Conservation (phyloP, 30 jellyfish, hydroid and myxozoan species). For the Cassiopea xamachana region DNA sequence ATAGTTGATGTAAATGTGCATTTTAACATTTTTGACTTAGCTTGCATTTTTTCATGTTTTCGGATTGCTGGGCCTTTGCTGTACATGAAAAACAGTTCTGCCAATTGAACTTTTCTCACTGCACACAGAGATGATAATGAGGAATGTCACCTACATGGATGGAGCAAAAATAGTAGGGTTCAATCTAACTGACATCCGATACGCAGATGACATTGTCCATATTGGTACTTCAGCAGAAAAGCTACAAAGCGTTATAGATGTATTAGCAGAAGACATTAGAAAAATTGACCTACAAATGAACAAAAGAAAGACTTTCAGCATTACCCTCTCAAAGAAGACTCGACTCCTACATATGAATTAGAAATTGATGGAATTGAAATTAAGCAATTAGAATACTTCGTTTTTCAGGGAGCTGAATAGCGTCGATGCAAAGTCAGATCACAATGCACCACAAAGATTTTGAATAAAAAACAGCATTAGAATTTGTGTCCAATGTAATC, state of each 20-base stretch:
- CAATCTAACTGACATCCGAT: slow-evolving; percentile 30
- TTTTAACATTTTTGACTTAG: too few relatives aligned
- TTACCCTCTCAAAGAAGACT: slow-evolving; percentile 40
- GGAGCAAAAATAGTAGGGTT: background rate
- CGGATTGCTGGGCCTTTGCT: too few relatives aligned
- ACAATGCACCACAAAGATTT: slow-evolving; percentile 1
- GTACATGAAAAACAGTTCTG: too few relatives aligned
- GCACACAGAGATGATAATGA: too few relatives aligned
- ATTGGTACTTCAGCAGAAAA: slow-evolving; percentile 52
- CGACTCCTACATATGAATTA: slow-evolving; percentile 10
- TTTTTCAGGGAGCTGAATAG: background rate
- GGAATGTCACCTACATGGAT: too few relatives aligned
- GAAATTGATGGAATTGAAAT: slow-evolving; percentile 34
- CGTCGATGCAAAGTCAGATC: slow-evolving; percentile 25
- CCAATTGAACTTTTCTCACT: too few relatives aligned
- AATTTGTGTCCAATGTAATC: slow-evolving; percentile 20
- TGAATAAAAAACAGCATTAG: slow-evolving; percentile 12
- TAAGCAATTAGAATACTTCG: background rate
- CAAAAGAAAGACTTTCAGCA: slow-evolving; percentile 37
- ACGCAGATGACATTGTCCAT: slow-evolving; percentile 54
- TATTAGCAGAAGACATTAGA: slow-evolving; percentile 35
- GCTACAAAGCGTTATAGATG: slow-evolving; percentile 33
- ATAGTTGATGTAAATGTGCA: too few relatives aligned
- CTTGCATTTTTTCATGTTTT: too few relatives aligned
- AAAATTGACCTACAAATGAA: slow-evolving; percentile 23